Evolutionary conservation across 2,888 invertebrate genomes (phyloP).

Genomic region (Zaprionus lineosus): DNA sequence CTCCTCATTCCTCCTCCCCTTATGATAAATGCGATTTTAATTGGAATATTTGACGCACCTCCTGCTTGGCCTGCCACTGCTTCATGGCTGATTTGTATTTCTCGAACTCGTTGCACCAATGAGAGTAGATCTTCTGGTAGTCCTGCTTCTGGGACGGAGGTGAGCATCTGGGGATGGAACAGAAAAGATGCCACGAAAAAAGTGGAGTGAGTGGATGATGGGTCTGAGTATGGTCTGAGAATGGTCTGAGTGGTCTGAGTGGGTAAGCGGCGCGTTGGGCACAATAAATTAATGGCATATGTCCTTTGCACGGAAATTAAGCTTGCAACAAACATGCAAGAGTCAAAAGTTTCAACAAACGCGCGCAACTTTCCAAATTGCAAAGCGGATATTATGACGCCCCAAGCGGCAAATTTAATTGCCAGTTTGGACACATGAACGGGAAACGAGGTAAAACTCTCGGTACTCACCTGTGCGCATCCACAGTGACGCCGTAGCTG

Average conservation of each 20-base stretch:
- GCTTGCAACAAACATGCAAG: conserved; percentile 12
- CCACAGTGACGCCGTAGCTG: conserved; percentile 95
- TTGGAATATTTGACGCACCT: conserved; percentile 84
- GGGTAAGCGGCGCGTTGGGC: too few relatives aligned
- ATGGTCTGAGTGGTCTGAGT: too few relatives aligned
- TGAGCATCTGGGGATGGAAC: conserved; percentile 85
- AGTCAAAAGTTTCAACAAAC: conserved; percentile 33
- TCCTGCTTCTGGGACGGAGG: conserved; percentile 95
- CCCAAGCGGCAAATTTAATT: conserved; percentile 46
- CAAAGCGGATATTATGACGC: conserved; percentile 43
- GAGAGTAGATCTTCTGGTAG: conserved; percentile 97
- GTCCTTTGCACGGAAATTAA: conserved; percentile 30
- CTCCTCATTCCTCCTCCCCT: not conserved
- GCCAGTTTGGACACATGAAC: too few relatives aligned
- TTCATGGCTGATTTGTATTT: conserved; percentile 98
- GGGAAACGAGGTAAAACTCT: not conserved
- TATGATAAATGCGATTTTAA: conserved; percentile 40
- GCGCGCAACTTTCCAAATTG: conserved; percentile 51
- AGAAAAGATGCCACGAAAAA: too few relatives aligned
- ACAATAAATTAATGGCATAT: conserved; percentile 49
- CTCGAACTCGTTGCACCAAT: conserved; percentile 99
- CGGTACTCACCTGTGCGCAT: conserved; percentile 89
- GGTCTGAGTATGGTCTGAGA: too few relatives aligned
- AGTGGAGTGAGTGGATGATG: too few relatives aligned
- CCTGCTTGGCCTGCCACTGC: conserved; percentile 96